Conservation (phyloP, 1,140 invertebrate species). For the Drosophila guanche region DNA sequence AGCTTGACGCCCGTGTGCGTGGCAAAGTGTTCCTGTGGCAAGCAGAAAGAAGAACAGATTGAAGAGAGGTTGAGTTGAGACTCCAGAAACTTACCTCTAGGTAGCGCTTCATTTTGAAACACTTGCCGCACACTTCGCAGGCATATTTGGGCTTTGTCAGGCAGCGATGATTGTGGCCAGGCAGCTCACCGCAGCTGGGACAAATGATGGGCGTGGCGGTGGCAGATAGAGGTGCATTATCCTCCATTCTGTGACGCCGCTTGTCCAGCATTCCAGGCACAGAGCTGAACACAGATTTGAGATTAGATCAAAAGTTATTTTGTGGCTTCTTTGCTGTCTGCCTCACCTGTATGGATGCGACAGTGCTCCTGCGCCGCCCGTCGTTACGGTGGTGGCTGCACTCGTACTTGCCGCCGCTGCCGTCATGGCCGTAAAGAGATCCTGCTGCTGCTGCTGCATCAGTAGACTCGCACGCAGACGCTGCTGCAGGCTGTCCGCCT, state of each 20-base stretch:
- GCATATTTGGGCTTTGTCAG: conserved; percentile 64
- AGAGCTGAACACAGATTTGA: neutral
- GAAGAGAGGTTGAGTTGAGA: neutral
- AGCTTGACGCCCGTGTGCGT: conserved; percentile 82
- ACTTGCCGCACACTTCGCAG: conserved; percentile 71
- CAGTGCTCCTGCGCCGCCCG: conserved; percentile 1
- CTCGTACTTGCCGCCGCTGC: conserved; percentile 16
- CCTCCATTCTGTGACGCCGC: conserved; percentile 34
- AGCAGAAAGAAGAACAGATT: neutral
- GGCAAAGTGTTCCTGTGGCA: conserved; percentile 76
- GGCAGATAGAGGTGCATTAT: neutral
- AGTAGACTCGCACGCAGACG: conserved; percentile 44
- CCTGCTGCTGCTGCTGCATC: conserved; percentile 51
- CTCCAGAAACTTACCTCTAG: conserved; percentile 44
- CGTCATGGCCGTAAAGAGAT: conserved; percentile 47
- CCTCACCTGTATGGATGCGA: conserved; percentile 35
- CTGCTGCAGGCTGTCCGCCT: conserved; percentile 43
- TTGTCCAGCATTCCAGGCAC: conserved; percentile 41
- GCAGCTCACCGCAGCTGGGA: conserved; percentile 53
- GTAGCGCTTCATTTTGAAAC: conserved; percentile 74
- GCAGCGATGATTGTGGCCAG: conserved; percentile 60
- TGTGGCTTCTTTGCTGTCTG: no score
- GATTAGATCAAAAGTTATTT: neutral
- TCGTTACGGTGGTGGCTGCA: conserved; percentile 14
- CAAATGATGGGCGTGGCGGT: conserved; percentile 35